A percentile compares a stretch with the other conserved stretches of the same genome.
Evolutionary conservation across 1,140 invertebrate species (phyloP).

Genomic region (Drosophila kepulauana): DNA sequence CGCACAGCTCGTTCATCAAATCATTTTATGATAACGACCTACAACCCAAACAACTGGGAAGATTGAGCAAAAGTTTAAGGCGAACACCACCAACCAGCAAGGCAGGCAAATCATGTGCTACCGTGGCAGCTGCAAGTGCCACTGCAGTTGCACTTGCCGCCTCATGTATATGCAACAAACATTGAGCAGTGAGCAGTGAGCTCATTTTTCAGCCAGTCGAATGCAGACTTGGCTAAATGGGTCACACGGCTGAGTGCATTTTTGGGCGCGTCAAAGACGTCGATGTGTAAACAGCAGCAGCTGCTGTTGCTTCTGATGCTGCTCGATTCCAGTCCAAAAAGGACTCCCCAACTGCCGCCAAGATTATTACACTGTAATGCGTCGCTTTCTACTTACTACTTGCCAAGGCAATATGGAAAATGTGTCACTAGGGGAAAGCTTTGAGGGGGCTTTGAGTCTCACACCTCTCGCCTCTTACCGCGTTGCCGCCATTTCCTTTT

Average conservation of each 20-base stretch:
- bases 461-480: background rate
- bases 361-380: slow-evolving; percentile 34
- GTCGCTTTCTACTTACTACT: slow-evolving; percentile 19
- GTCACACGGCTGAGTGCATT: slow-evolving; percentile 81
- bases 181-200: slow-evolving; percentile 45
- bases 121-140: slow-evolving; percentile 5
- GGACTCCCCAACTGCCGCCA: slow-evolving; percentile 4
- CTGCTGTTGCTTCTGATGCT: background rate
- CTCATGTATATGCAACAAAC: slow-evolving; percentile 57
- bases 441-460: background rate
- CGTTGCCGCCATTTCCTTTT: slow-evolving; percentile 9
- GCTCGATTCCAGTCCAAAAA: background rate
- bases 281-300: slow-evolving; percentile 61
- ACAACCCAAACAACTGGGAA: slow-evolving; percentile 13
- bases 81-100: slow-evolving; percentile 5
- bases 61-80: background rate
- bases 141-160: slow-evolving; percentile 29
- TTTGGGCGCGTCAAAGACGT: slow-evolving; percentile 77
- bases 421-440: slow-evolving; percentile 37
- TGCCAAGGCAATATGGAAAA: slow-evolving; percentile 35
- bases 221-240: slow-evolving; percentile 66
- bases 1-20: slow-evolving; percentile 74
- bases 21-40: slow-evolving; percentile 75
- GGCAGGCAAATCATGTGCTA: slow-evolving; percentile 7
- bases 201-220: slow-evolving; percentile 47